A percentile compares a stretch with the other conserved stretches of the same genome.
These are phyloP conservation scores for Ochlodes sylvanus DNA, from an alignment of 2,888 invertebrate genomes.

Conservation along the genomic window DNA sequence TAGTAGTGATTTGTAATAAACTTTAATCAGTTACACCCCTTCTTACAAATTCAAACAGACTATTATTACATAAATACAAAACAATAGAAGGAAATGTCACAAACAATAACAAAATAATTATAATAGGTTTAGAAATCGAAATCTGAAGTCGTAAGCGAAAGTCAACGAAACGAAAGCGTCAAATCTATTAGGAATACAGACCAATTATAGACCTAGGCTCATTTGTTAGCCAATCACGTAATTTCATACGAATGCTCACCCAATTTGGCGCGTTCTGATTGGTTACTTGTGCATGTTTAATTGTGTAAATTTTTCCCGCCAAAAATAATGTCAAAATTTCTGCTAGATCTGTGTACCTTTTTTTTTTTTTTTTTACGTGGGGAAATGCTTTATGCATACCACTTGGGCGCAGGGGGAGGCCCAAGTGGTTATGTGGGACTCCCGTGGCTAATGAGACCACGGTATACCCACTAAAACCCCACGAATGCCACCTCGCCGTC, in stretches of 20 bases:
- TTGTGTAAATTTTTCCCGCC: background rate
- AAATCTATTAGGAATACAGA: constrained; percentile 33
- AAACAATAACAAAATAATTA: constrained; percentile 8
- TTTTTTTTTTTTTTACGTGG: too few species aligned
- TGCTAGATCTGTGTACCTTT: too few species aligned
- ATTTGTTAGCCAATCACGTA: constrained; percentile 30
- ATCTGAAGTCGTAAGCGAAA: background rate
- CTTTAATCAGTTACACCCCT: background rate
- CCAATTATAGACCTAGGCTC: constrained; percentile 29
- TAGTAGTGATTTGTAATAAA: too few species aligned
- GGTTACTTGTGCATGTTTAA: background rate
- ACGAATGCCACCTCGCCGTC: too few species aligned
- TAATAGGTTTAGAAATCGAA: constrained; percentile 30
- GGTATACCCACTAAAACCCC: too few species aligned
- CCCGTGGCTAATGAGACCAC: too few species aligned
- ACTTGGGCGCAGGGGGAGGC: too few species aligned
- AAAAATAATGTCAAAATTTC: background rate
- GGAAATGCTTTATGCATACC: too few species aligned
- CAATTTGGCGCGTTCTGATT: constrained; percentile 15
- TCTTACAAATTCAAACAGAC: background rate
- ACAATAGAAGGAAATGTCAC: constrained; percentile 15
- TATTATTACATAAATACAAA: background rate
- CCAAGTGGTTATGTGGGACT: too few species aligned
- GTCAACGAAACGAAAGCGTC: constrained; percentile 23
- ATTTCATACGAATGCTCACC: background rate